Evolutionary conservation across 1,140 invertebrate species (phyloP), one percentile per base, ranked within the genome.

Genomic region (Globodera rostochiensis): DNA sequence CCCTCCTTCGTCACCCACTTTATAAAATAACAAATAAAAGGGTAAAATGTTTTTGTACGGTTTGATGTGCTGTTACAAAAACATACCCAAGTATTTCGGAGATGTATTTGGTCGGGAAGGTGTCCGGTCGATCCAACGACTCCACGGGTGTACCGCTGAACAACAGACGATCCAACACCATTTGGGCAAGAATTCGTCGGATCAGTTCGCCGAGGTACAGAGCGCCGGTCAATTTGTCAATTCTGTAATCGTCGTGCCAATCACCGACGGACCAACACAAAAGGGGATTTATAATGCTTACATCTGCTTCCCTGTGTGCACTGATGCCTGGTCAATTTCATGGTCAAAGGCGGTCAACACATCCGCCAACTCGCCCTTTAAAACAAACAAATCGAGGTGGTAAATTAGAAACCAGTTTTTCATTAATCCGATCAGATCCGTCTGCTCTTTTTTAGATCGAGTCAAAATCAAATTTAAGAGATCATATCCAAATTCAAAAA

Each of bases 81-180:
- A 82, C 79, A 71, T 69, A 88, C 87, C 81, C 82, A 21, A 89
- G 77, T 67, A 89, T 89, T 79, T 89, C 88, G 9, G 86, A 89
- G 47, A 89, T 89, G 71, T 90, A 89, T 90, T 86, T 89, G 5
- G 88, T 89, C 8, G 88, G 88, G 76, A 89, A 89, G 7, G 84
- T 74, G 50, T 89, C 88, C 15, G 76, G 53, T 36, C 82, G 81
- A 7, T 89, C 88, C 25, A 89, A 77, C 74, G 82, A 82, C 64
- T 88, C 88, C 50, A 88, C 87, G 4, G 76, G 69, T 19, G 80
- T 77, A 50, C 89, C 88, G 15, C 83, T 87, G 80, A 89, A 89
- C 57, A 88, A 60, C 45, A 87, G 57, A 45, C 85, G 50, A 71
- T 89, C 89, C 21, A 89, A 46, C n/a, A 80, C 73, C 49, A 89